phyloP scores from a whole-genome alignment of 2,797 vertebrate genomes.

The Peromyscus attwateri region DNA sequence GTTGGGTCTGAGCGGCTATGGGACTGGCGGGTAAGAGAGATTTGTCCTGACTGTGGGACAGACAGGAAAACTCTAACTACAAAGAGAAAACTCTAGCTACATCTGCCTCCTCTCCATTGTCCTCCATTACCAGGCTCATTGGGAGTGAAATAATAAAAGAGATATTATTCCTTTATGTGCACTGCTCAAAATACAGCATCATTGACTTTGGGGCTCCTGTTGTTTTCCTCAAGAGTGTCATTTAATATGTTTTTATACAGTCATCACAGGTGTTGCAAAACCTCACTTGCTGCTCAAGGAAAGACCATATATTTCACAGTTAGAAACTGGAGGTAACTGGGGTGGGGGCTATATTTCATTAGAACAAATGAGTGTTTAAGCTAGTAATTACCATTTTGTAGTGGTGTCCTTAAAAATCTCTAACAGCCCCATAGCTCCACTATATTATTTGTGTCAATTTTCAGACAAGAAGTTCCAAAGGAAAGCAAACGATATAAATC shows the following conservation, averaged over 20 bases:
- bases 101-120: neutral
- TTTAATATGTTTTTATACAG: constrained; percentile 41
- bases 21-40: no score
- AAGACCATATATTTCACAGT: constrained; percentile 55
- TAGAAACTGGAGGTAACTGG: constrained; percentile 20
- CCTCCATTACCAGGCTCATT: neutral
- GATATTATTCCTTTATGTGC: neutral
- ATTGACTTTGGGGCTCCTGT: neutral
- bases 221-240: neutral
- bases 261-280: constrained; percentile 52
- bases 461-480: constrained; percentile 60
- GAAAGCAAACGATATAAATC: constrained; percentile 62
- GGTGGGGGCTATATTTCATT: constrained; percentile 55
- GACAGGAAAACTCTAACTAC: no score
- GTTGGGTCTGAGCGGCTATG: no score
- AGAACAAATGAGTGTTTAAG: constrained; percentile 59
- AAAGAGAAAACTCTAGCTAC: no score
- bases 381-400: constrained; percentile 65
- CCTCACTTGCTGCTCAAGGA: neutral
- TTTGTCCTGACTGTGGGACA: no score
- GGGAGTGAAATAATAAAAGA: neutral
- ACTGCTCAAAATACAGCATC: neutral
- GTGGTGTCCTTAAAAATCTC: constrained; percentile 45
- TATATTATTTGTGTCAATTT: constrained; percentile 45
- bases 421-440: neutral